phyloP scores from a whole-genome alignment of 2,797 vertebrate species.

The Cygnus olor region DNA sequence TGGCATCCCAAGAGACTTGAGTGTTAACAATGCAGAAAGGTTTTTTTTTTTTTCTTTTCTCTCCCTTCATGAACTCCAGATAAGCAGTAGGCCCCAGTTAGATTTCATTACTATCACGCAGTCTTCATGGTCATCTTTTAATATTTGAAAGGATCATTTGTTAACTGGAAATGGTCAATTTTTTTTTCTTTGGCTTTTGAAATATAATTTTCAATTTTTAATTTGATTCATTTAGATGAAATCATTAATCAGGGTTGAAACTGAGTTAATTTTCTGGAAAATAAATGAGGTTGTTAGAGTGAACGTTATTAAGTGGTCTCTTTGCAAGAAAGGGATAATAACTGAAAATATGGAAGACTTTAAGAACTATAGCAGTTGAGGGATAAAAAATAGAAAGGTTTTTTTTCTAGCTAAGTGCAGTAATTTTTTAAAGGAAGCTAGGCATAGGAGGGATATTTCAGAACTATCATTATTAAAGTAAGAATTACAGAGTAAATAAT shows the following conservation, averaged over 20 bases:
- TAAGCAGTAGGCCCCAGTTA: conserved; percentile 82
- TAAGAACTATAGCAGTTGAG: conserved; percentile 71
- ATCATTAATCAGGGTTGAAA: conserved; percentile 99
- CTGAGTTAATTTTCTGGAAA: conserved; percentile 99
- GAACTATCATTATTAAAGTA: conserved; percentile 54
- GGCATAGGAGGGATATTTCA: conserved; percentile 63
- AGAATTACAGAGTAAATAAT: conserved; percentile 49
- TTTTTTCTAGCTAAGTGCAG: conserved; percentile 75
- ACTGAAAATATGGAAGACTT: conserved; percentile 79
- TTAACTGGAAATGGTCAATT: conserved; percentile 92
- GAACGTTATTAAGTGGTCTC: conserved; percentile 94
- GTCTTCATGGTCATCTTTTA: conserved; percentile 91
- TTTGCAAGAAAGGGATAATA: conserved; percentile 85
- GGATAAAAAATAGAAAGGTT: conserved; percentile 73
- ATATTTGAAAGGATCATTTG: conserved; percentile 99
- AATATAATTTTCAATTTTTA: conserved; percentile 99
- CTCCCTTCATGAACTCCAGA: conserved; percentile 72
- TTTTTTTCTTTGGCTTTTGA: conserved; percentile 95
- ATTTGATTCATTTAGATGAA: conserved; percentile 99
- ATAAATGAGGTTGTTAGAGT: conserved; percentile 99
- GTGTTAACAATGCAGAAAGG: conserved; percentile 75
- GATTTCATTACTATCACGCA: conserved; percentile 85
- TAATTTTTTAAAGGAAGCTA: conserved; percentile 80
- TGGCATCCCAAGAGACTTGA: conserved; percentile 76
- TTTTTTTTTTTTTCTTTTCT: conserved; percentile 48